These are phyloP conservation scores for Empis stercorea DNA, from an alignment of 2,888 invertebrate species.

Conservation along the genomic window DNA sequence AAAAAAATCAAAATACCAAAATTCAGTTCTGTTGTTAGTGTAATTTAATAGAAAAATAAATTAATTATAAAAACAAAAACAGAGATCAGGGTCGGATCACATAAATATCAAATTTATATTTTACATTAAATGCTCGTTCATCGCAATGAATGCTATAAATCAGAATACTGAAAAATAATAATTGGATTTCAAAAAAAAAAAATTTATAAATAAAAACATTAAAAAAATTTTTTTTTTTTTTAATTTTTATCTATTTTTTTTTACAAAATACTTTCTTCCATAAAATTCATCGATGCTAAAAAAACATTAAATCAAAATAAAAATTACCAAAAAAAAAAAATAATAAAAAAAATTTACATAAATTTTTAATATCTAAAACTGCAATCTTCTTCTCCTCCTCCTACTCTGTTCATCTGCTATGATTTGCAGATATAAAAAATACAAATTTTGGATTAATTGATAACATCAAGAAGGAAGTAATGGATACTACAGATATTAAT, in stretches of 20 bases:
- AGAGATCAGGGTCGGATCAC: no score
- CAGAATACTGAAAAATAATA: slow-evolving; percentile 5
- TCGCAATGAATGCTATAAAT: slow-evolving; percentile 9
- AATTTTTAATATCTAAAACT: not conserved
- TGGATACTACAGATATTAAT: not conserved
- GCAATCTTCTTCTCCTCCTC: no score
- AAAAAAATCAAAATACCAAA: slow-evolving; percentile 10
- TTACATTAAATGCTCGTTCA: no score
- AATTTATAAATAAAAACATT: no score
- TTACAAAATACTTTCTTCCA: no score
- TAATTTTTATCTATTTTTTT: no score
- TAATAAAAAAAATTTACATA: not conserved
- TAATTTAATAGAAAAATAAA: no score
- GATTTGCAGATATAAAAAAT: slow-evolving; percentile 1
- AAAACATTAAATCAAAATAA: slow-evolving; percentile 2
- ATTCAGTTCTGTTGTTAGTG: slow-evolving; percentile 22
- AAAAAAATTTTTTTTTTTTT: no score
- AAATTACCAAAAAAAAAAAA: not conserved
- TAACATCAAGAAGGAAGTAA: slow-evolving; percentile 1
- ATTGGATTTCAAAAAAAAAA: no score
- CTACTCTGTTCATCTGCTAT: not conserved
- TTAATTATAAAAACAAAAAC: no score
- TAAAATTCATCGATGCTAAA: not conserved
- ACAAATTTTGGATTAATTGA: not conserved
- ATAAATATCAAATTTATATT: no score